Conservation (phyloP, 2,113 vertebrate genomes). For the Rhombomys opimus region DNA sequence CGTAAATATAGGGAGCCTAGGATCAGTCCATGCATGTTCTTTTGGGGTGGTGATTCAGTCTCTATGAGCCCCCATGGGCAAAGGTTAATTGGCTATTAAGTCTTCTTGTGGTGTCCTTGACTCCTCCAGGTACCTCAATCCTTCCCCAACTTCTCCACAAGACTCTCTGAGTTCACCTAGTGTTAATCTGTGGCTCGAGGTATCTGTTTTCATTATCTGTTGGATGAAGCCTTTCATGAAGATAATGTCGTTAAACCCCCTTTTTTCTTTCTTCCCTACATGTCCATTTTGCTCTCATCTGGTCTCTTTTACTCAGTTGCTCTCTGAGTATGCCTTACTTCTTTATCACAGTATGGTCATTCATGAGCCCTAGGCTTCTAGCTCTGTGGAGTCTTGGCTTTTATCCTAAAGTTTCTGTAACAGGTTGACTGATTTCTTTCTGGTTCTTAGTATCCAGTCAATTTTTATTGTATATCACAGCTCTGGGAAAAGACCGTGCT, state of each 20-base stretch:
- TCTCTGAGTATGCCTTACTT: neutral
- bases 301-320: neutral
- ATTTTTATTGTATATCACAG: neutral
- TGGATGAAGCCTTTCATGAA: neutral
- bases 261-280: neutral
- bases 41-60: no score
- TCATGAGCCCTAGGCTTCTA: neutral
- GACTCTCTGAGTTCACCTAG: no score
- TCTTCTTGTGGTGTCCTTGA: no score
- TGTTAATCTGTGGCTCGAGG: no score
- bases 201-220: no score
- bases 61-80: no score
- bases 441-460: neutral
- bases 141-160: no score
- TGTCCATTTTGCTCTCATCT: neutral
- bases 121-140: no score
- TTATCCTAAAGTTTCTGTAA: neutral
- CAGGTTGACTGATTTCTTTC: neutral
- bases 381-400: neutral
- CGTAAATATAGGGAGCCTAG: no score
- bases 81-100: no score
- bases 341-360: no score
- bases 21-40: no score
- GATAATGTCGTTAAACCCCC: neutral
- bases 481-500: neutral